Evolutionary conservation across 2,113 vertebrate species (phyloP).

Genomic region (Coptodon bakossiorum): DNA sequence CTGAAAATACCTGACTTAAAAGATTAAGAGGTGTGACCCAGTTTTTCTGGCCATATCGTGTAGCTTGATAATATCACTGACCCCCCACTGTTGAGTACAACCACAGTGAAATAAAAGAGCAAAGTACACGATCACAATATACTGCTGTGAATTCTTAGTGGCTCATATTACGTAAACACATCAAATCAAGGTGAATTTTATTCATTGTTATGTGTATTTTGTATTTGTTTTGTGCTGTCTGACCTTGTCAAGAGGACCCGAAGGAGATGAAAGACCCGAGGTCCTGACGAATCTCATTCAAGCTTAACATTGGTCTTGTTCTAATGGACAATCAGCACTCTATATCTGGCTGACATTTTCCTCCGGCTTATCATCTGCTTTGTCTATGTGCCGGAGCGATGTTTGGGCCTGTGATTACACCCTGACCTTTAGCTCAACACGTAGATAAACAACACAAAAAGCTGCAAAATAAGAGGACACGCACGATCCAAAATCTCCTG

Average conservation of each 20-base stretch:
- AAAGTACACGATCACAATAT: background rate
- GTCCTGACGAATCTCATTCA: constrained; percentile 37
- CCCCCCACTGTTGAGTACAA: background rate
- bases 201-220: background rate
- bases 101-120: background rate
- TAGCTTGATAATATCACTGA: background rate
- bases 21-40: background rate
- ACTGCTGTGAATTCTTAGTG: background rate
- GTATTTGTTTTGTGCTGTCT: constrained; percentile 2
- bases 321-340: constrained; percentile 60
- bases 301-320: constrained; percentile 26
- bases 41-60: background rate
- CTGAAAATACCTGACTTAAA: background rate
- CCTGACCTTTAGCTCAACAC: constrained; percentile 60
- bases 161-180: background rate
- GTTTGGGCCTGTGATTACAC: constrained; percentile 58
- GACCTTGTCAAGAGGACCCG: constrained; percentile 34
- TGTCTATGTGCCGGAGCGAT: constrained; percentile 45
- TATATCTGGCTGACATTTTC: constrained; percentile 71
- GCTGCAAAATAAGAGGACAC: background rate
- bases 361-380: constrained; percentile 52
- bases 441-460: constrained; percentile 54
- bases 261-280: background rate
- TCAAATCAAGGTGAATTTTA: background rate
- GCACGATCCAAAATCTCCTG: background rate